Conservation (phyloP, 2,888 invertebrate species). For the Steinernema scapterisci region DNA sequence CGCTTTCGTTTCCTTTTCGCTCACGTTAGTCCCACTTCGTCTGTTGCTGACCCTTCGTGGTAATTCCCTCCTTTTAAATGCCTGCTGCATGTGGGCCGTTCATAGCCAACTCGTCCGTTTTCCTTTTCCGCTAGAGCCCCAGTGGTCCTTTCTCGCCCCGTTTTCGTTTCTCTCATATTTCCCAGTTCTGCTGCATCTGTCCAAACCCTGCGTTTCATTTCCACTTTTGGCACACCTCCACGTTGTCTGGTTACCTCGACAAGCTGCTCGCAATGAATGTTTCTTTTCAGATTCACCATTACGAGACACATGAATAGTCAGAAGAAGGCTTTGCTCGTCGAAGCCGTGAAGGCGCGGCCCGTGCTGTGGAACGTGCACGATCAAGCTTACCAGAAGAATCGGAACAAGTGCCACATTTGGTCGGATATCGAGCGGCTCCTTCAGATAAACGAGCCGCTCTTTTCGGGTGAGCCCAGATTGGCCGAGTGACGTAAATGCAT, state of each 20-base stretch:
- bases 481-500: not conserved
- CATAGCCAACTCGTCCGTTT: not conserved
- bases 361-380: not conserved
- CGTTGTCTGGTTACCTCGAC: not conserved
- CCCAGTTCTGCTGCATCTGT: not conserved
- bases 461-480: not conserved
- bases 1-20: too few relatives aligned
- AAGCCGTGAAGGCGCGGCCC: not conserved
- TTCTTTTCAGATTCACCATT: not conserved
- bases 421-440: not conserved
- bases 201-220: not conserved
- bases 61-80: not conserved
- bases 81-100: not conserved
- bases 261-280: not conserved
- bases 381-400: not conserved
- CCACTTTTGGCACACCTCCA: not conserved
- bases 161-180: not conserved
- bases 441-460: not conserved
- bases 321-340: not conserved
- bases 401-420: not conserved
- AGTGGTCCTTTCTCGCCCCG: not conserved
- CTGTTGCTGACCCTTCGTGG: not conserved
- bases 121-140: not conserved
- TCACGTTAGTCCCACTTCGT: not conserved
- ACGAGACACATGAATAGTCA: slow-evolving; percentile 2